phyloP scores from a whole-genome alignment of 2,888 invertebrate genomes.

The Drosophila cognata region DNA sequence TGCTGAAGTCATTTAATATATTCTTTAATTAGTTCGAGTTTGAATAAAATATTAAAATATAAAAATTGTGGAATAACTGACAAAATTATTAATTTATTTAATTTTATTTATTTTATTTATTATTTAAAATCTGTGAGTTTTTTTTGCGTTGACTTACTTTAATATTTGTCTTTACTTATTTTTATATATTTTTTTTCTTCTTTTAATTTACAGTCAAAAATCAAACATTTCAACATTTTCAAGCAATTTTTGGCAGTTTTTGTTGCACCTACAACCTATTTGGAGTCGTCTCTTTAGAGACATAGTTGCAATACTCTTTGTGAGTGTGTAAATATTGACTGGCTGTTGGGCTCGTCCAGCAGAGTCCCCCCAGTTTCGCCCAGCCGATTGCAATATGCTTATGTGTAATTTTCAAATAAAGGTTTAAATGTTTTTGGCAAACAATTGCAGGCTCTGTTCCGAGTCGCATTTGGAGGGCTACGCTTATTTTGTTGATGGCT shows the following conservation, averaged over 20 bases:
- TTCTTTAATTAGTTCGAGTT: background rate
- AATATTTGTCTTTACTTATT: background rate
- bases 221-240: background rate
- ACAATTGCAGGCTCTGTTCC: conserved; percentile 61
- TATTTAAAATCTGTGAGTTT: background rate
- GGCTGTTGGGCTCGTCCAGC: conserved; percentile 24
- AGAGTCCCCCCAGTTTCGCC: background rate
- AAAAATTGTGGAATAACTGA: background rate
- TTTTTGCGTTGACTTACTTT: background rate
- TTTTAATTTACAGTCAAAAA: background rate
- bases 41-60: too few relatives aligned
- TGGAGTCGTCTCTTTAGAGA: background rate
- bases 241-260: background rate
- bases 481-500: conserved; percentile 66
- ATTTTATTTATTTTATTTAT: background rate
- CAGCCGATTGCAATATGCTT: conserved; percentile 66
- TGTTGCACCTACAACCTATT: background rate
- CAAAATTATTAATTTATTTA: background rate
- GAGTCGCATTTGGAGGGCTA: conserved; percentile 17
- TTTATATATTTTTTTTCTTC: background rate
- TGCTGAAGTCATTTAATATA: background rate
- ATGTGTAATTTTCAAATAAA: conserved; percentile 79
- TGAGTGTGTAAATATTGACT: conserved; percentile 41
- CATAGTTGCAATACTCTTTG: background rate
- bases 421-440: conserved; percentile 79